phyloP scores from a whole-genome alignment of 1,140 invertebrate species.

The Phortica variegata region DNA sequence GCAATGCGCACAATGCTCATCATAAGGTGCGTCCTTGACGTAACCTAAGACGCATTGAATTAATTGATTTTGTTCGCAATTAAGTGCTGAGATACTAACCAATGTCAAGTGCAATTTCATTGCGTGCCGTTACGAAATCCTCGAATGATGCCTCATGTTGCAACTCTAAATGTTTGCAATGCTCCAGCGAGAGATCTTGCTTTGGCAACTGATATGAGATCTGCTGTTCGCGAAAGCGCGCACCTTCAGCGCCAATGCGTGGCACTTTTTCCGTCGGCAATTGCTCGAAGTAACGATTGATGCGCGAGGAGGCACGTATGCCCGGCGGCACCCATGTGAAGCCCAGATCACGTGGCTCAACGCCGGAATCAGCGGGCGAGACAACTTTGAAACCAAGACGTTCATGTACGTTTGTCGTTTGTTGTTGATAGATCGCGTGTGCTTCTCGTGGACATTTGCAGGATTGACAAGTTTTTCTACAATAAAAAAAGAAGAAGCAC shows the following conservation, averaged over 20 bases:
- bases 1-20: conserved; percentile 59
- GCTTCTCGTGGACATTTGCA: conserved; percentile 84
- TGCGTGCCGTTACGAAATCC: conserved; percentile 88
- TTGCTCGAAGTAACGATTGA: conserved; percentile 73
- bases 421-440: conserved; percentile 81
- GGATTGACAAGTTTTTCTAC: conserved; percentile 66
- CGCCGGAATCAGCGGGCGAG: conserved; percentile 50
- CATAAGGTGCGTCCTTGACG: conserved; percentile 51
- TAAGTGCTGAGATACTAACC: conserved; percentile 64
- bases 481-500: conserved; percentile 12
- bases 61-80: background rate
- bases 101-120: conserved; percentile 94
- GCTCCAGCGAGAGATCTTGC: conserved; percentile 87
- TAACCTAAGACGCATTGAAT: conserved; percentile 30
- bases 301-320: conserved; percentile 63
- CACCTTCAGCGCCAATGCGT: conserved; percentile 72
- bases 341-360: conserved; percentile 65
- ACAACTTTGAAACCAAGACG: conserved; percentile 72
- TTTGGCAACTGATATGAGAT: conserved; percentile 88
- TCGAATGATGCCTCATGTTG: conserved; percentile 75
- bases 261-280: conserved; percentile 78
- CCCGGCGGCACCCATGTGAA: conserved; percentile 84
- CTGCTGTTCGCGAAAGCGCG: conserved; percentile 77
- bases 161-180: conserved; percentile 83
- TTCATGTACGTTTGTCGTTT: conserved; percentile 66